A percentile compares a stretch with the other conserved stretches of the same genome.
Conservation (phyloP, 2,888 invertebrate genomes). For the Steromphala cineraria region DNA sequence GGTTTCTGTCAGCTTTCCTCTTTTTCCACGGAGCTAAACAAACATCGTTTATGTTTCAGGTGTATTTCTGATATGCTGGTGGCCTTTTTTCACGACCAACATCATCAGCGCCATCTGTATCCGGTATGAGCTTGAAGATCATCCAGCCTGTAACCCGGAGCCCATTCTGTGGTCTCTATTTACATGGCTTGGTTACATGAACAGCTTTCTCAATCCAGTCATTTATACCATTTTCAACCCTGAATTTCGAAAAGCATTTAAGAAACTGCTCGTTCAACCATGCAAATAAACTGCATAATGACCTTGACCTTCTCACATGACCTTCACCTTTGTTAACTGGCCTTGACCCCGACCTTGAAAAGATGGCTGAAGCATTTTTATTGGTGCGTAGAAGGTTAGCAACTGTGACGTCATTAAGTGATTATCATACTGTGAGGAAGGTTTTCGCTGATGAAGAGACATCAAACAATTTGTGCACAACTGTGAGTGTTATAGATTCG, state of each 20-base stretch:
- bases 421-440: no score
- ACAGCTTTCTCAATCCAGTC: slow-evolving; percentile 86
- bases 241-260: slow-evolving; percentile 98
- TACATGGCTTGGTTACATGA: slow-evolving; percentile 99
- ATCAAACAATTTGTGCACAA: no score
- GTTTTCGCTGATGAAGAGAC: no score
- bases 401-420: no score
- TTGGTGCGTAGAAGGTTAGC: no score
- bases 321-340: neutral
- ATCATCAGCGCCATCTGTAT: slow-evolving; percentile 97
- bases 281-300: slow-evolving; percentile 33
- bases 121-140: slow-evolving; percentile 78
- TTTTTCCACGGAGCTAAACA: neutral
- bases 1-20: no score
- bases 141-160: slow-evolving; percentile 81
- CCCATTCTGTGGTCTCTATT: slow-evolving; percentile 78
- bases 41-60: slow-evolving; percentile 80
- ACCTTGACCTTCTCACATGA: neutral
- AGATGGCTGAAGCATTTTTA: neutral
- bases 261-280: slow-evolving; percentile 84
- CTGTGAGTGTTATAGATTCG: no score
- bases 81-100: slow-evolving; percentile 98
- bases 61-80: slow-evolving; percentile 98
- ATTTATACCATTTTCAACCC: slow-evolving; percentile 75
- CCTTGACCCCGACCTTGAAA: neutral